Conservation (phyloP, 2,113 vertebrate species). For the Cathartes aura region DNA sequence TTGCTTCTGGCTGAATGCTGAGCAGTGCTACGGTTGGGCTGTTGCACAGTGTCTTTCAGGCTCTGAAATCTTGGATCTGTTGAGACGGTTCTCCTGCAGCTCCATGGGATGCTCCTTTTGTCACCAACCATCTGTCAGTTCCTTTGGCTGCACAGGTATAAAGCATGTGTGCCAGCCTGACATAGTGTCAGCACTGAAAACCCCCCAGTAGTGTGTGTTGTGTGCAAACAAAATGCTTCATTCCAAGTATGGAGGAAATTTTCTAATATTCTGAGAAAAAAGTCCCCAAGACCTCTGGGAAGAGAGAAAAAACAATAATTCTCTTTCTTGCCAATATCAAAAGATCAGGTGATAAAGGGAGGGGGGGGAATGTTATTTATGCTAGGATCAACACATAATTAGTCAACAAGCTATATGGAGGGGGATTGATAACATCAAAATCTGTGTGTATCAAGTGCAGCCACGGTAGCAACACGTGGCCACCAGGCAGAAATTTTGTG, state of each 20-base stretch:
- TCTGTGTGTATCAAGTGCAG: background rate
- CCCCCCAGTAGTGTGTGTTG: background rate
- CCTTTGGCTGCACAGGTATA: background rate
- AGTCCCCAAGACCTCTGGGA: background rate
- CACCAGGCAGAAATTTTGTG: background rate
- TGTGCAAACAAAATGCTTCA: background rate
- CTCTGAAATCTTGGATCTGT: background rate
- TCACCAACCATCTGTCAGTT: conserved; percentile 6
- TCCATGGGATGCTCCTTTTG: conserved; percentile 11
- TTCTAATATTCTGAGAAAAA: background rate
- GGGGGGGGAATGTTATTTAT: background rate
- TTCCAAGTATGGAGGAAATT: background rate
- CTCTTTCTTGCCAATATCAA: background rate
- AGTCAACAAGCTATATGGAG: background rate
- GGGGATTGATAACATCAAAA: background rate
- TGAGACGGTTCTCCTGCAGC: background rate
- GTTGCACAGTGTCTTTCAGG: background rate
- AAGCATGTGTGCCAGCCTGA: background rate
- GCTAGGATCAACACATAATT: background rate
- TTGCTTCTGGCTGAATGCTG: conserved; percentile 35
- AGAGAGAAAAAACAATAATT: background rate
- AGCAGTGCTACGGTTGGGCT: background rate
- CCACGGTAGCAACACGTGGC: background rate
- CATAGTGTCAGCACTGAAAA: background rate
- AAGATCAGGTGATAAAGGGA: background rate